Evolutionary conservation across 2,797 vertebrate genomes (phyloP), one percentile per base, ranked within the genome.

Genomic region (Intellagama lesueurii): DNA sequence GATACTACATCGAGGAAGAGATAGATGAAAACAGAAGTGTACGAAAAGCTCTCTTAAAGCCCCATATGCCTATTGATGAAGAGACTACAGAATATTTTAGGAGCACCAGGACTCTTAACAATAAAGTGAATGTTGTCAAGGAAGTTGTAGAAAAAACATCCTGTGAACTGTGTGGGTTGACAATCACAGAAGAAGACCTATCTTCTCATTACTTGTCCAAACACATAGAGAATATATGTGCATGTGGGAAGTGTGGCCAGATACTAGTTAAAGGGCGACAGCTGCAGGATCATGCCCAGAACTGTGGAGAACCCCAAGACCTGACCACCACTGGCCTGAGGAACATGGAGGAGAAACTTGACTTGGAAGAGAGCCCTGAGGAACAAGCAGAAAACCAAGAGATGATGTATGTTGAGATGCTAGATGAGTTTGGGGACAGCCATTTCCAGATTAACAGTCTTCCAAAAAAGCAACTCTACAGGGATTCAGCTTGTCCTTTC

Each of bases 211-310:
- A 99, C 95, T 98, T 99, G 93, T 98, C 99, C 94, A 98, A 97
- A 95, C 99, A 99, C 95, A 98, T 99, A 96, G 98, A 98, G 89
- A 98, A 98, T 88, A 99, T 99, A 91, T 99, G 99, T 32, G 99
- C 99, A 0, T 99, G 99, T 30, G 99, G 99, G 28, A 97, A 99
- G 83, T 99, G 99, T 7, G 99, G 99, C 87, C 98, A 98, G 94
- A 98, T 99, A 88, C 97, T 99, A 49, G 98, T 99, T 88, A 99
- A 99, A 96, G 99, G 99, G 32, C 98, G 98, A 82, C 99, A 99
- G 95, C 96, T 99, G 52, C 99, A 99, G 96, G 99, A 99, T 89
- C 99, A 99, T 1, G 99, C 99, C 0, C 98, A 99, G 94, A 98
- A 97, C 66, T 99, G 99, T 19, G 98, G 98, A 4, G 99, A 99